Evolutionary conservation across 2,888 invertebrate species (phyloP).

Genomic region (Nephrotoma guestfalica): DNA sequence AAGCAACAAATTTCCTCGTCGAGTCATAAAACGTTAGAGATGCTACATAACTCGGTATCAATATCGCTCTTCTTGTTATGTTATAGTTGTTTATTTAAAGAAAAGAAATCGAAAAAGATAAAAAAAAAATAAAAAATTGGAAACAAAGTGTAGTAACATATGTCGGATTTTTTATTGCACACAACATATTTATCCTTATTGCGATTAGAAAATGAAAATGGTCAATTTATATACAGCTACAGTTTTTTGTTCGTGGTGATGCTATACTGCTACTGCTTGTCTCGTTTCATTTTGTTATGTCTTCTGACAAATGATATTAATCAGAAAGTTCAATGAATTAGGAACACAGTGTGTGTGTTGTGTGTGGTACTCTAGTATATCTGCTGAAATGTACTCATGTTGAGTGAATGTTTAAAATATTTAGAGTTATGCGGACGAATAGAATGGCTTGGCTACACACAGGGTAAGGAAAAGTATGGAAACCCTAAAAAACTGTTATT

Average conservation of each 20-base stretch:
- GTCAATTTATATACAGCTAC: background rate
- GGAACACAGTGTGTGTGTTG: too few relatives aligned
- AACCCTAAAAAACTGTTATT: too few relatives aligned
- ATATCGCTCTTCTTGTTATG: background rate
- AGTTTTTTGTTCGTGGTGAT: background rate
- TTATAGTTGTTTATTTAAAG: background rate
- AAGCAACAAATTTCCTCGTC: background rate
- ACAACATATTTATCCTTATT: background rate
- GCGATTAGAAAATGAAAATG: background rate
- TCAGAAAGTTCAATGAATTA: background rate
- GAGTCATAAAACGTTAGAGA: background rate
- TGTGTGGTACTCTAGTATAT: too few relatives aligned
- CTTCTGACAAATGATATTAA: background rate
- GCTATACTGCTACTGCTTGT: background rate
- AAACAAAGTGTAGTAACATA: background rate
- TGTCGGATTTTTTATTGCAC: background rate
- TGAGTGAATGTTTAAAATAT: too few relatives aligned
- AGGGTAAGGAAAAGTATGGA: too few relatives aligned
- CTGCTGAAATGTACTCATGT: too few relatives aligned
- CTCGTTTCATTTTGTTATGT: background rate
- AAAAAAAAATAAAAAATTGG: background rate
- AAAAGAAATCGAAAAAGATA: background rate
- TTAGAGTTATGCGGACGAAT: too few relatives aligned
- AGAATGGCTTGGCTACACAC: too few relatives aligned
- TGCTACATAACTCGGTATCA: background rate